These are phyloP conservation scores for Spermophilus dauricus DNA, from an alignment of 2,113 vertebrate species.

Conservation along the genomic window DNA sequence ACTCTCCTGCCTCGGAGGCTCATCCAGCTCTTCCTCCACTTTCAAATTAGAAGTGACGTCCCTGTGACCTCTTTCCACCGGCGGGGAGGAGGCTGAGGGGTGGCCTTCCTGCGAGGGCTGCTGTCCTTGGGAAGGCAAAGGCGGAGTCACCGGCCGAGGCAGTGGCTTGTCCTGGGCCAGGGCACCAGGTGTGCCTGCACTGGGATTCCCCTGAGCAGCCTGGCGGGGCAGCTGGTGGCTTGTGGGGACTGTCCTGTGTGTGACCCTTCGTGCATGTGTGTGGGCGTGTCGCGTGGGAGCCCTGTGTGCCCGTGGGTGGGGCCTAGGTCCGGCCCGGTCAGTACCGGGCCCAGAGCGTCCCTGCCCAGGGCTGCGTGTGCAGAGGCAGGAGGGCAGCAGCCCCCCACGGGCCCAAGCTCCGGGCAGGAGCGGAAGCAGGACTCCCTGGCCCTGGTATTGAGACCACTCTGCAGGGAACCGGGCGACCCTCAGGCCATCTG, in stretches of 20 bases:
- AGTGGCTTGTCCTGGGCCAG: not conserved
- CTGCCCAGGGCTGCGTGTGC: fast-evolving
- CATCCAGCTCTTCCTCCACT: not conserved
- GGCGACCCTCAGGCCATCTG: not conserved
- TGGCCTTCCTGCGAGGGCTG: fast-evolving
- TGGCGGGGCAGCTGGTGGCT: not conserved
- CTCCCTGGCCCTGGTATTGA: not conserved
- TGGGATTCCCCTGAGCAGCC: fast-evolving
- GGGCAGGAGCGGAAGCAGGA: no score
- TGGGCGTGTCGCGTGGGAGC: not conserved
- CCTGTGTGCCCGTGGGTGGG: not conserved
- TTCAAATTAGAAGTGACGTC: not conserved
- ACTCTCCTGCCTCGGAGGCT: not conserved
- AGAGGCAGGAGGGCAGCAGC: not conserved
- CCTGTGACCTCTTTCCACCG: not conserved
- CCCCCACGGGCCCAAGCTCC: not conserved
- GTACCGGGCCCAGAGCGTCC: not conserved
- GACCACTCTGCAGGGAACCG: not conserved
- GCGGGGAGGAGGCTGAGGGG: fast-evolving
- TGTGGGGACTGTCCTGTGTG: not conserved
- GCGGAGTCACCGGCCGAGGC: not conserved
- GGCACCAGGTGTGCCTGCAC: not conserved
- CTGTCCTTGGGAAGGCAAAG: not conserved
- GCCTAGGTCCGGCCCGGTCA: not conserved
- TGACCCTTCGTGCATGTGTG: not conserved